Conservation (phyloP, 2,888 invertebrate species). For the Lottia gigantea region DNA sequence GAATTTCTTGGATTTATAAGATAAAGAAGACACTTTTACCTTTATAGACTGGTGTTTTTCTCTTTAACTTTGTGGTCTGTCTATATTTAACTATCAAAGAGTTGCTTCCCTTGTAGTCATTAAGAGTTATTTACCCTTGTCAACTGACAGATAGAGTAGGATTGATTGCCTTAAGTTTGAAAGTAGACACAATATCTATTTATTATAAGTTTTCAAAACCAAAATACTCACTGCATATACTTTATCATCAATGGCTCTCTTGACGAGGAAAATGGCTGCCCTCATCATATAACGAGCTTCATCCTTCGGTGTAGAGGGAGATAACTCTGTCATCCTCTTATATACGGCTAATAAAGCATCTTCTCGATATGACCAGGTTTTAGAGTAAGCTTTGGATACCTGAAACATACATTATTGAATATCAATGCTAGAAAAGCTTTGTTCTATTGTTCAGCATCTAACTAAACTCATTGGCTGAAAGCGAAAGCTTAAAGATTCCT, state of each 20-base stretch:
- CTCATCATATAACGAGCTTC: constrained; percentile 59
- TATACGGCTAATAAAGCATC: constrained; percentile 64
- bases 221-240: constrained; percentile 62
- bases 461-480: too few species aligned
- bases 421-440: neutral
- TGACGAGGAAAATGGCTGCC: constrained; percentile 62
- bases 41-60: too few species aligned
- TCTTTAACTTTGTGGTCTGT: neutral
- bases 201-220: neutral
- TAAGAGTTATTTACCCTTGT: too few species aligned
- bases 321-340: constrained; percentile 58
- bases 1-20: neutral
- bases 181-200: too few species aligned
- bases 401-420: constrained; percentile 23
- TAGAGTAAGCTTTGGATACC: constrained; percentile 68
- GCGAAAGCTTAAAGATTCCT: too few species aligned
- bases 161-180: too few species aligned
- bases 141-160: too few species aligned
- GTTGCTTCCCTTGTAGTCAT: neutral
- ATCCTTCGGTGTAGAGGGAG: constrained; percentile 52
- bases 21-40: neutral
- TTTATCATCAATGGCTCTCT: constrained; percentile 64
- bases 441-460: too few species aligned
- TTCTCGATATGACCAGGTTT: constrained; percentile 66
- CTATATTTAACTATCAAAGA: neutral